Evolutionary conservation across 1,140 invertebrate species (phyloP), one percentile per base, ranked within the genome.

Genomic region (Doryteuthis pealeii): DNA sequence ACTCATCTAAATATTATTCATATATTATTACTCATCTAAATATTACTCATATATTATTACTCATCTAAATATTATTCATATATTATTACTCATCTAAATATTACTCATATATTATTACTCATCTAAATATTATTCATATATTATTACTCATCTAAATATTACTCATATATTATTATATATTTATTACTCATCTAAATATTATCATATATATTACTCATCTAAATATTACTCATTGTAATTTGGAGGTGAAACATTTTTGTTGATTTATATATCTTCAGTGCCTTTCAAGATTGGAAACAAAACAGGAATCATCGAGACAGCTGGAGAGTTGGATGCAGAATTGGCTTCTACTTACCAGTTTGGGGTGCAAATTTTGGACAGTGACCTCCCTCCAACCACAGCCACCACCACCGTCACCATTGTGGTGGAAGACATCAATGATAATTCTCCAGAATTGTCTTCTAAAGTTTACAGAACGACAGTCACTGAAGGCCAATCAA

Each of bases 381-480:
- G 6, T 31, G 66, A 68, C 30, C 30, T 32, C 18, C 26, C 66
- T 68, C 66, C 66, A 8, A 68, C 32, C 15, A 68, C 66, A 68
- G 66, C 66, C 8, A 68, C 66, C 8, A 31, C 66, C 15, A 68
- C 6, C 0, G 32, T 68, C 30, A 68, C 66, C 22, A 30, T 68
- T 5, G 32, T 32, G 22, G 66, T 68, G 22, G 66, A 68, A 68
- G 66, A 68, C 30, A 26, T 68, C 66, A 68, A 68, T 68, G 66
- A 68, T 32, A 68, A 68, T 68, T 10, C 66, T 2, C 66, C 66
- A 30, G 30, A 28, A 12, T 32, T 68, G 10, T 68, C 66, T 22
- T 31, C 66, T 31, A 31, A 68, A 30, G 30, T 68, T 18, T 68
- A 68, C 1, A 68, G 1, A 22, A 30, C 66, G 32, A 26, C 66